phyloP scores from a whole-genome alignment of 2,888 invertebrate genomes.

The Deilephila elpenor region DNA sequence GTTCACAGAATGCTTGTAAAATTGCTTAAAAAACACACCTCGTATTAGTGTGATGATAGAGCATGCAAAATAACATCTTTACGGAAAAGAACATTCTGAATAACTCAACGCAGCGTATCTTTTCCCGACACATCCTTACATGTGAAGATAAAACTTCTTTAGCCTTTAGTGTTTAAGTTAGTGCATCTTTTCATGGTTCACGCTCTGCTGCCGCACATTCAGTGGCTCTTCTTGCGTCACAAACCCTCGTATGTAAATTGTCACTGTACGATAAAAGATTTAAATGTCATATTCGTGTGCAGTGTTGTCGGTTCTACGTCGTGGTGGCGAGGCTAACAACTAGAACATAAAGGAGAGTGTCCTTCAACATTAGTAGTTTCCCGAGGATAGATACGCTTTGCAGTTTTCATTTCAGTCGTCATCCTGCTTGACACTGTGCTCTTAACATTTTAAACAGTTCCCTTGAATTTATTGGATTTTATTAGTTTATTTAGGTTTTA shows the following conservation, averaged over 20 bases:
- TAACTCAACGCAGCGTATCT: constrained; percentile 19
- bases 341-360: constrained; percentile 75
- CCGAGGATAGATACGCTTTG: constrained; percentile 68
- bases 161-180: constrained; percentile 46
- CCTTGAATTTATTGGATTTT: constrained; percentile 39
- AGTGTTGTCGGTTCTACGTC: constrained; percentile 34
- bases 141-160: constrained; percentile 29
- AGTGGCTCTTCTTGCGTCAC: constrained; percentile 65
- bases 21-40: background rate
- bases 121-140: constrained; percentile 13
- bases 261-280: constrained; percentile 45
- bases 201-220: constrained; percentile 72
- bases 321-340: constrained; percentile 72
- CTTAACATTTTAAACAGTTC: constrained; percentile 55
- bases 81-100: constrained; percentile 14
- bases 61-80: background rate
- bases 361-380: constrained; percentile 70
- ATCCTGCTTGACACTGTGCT: constrained; percentile 54
- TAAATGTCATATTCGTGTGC: constrained; percentile 41
- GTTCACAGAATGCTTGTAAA: background rate
- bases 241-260: constrained; percentile 44
- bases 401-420: constrained; percentile 74
- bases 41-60: background rate
- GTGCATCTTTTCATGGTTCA: constrained; percentile 74
- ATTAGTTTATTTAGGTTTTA: constrained; percentile 33